phyloP scores from a whole-genome alignment of 2,888 invertebrate genomes.

The Drosophila barbarae region DNA sequence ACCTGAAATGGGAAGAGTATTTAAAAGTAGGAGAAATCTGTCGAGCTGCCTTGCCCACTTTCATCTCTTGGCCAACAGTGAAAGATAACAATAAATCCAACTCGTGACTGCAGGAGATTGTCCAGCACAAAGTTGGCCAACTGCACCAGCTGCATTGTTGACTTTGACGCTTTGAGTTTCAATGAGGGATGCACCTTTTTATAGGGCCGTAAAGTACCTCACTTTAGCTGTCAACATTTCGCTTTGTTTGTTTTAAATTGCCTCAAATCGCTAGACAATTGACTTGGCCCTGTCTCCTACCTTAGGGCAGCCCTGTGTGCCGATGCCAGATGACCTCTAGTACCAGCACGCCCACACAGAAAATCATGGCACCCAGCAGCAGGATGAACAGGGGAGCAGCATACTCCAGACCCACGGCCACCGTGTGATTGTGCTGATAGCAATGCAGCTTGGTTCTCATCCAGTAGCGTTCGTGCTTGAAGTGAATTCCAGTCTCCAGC shows the following conservation, averaged over 20 bases:
- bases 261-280: constrained; percentile 42
- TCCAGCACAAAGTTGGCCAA: constrained; percentile 66
- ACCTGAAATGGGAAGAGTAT: constrained; percentile 17
- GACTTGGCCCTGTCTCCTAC: constrained; percentile 7
- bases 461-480: constrained; percentile 69
- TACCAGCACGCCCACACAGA: constrained; percentile 62
- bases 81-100: constrained; percentile 58
- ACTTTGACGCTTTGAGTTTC: constrained; percentile 25
- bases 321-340: constrained; percentile 64
- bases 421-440: constrained; percentile 63
- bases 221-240: constrained; percentile 53
- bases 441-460: constrained; percentile 68
- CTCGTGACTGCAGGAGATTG: constrained; percentile 57
- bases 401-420: constrained; percentile 75
- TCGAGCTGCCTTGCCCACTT: constrained; percentile 34
- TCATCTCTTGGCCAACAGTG: constrained; percentile 65
- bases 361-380: constrained; percentile 56
- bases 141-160: constrained; percentile 49
- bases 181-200: constrained; percentile 29
- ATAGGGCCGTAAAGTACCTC: constrained; percentile 33
- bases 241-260: constrained; percentile 53
- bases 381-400: constrained; percentile 76
- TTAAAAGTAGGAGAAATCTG: no score
- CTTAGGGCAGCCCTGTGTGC: constrained; percentile 13
- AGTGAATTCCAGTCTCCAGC: constrained; percentile 74